phyloP scores from a whole-genome alignment of 2,797 vertebrate species.

The Acanthis flammea region DNA sequence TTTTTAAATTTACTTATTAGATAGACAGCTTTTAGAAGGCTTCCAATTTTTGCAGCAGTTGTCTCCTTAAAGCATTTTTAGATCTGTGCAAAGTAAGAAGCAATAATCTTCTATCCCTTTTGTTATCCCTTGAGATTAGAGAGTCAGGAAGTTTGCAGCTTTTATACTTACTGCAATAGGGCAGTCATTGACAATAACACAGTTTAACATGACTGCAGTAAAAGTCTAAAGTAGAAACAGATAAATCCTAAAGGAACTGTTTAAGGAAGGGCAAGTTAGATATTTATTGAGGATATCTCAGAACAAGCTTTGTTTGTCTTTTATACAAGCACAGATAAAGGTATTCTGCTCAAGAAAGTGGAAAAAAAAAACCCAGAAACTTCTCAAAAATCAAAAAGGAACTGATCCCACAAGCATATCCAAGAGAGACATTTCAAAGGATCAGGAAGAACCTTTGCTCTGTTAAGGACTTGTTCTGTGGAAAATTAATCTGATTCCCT shows the following conservation, averaged over 20 bases:
- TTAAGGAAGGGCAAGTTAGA: conserved; percentile 4
- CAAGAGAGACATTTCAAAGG: neutral
- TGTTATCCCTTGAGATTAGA: conserved; percentile 10
- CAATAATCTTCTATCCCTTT: conserved; percentile 3
- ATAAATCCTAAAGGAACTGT: neutral
- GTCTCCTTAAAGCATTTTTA: conserved; percentile 43
- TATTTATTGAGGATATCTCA: neutral
- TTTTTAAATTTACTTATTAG: conserved; percentile 33
- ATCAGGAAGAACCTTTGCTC: neutral
- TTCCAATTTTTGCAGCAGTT: conserved; percentile 35
- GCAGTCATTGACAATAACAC: neutral
- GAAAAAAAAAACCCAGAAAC: neutral
- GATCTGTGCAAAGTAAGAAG: conserved; percentile 30
- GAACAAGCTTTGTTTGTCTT: neutral
- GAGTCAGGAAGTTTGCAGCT: conserved; percentile 21
- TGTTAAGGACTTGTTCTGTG: neutral
- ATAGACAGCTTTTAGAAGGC: neutral
- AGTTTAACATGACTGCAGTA: neutral
- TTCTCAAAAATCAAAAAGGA: neutral
- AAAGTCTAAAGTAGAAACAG: conserved; percentile 17
- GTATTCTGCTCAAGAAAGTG: neutral
- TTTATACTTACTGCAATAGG: conserved; percentile 29
- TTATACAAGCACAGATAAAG: neutral
- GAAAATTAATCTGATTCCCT: neutral
- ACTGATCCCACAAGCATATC: neutral